Conservation (phyloP, 1,140 invertebrate genomes). For the Globodera ellingtonae region DNA sequence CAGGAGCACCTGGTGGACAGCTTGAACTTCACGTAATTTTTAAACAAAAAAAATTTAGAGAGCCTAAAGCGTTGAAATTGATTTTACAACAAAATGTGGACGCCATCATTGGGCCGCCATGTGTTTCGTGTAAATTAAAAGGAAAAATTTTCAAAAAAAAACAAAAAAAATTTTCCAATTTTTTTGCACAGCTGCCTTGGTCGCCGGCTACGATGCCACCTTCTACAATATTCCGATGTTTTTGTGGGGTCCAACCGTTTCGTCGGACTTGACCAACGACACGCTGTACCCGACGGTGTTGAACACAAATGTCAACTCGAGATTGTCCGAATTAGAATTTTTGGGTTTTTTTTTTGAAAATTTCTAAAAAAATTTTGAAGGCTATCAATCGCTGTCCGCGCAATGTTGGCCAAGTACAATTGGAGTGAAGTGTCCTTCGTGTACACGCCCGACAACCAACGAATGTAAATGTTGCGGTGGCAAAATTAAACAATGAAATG, state of each 20-base stretch:
- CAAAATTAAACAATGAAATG: no score
- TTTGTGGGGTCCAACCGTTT: slow-evolving; percentile 47
- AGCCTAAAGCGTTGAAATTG: slow-evolving; percentile 5
- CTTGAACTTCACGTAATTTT: slow-evolving; percentile 35
- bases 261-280: slow-evolving; percentile 23
- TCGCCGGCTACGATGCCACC: slow-evolving; percentile 28
- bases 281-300: slow-evolving; percentile 40
- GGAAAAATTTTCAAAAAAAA: slow-evolving; percentile 20
- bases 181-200: slow-evolving; percentile 12
- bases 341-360: no score
- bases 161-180: not conserved
- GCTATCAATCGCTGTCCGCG: slow-evolving; percentile 23
- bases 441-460: slow-evolving; percentile 29
- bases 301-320: slow-evolving; percentile 29
- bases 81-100: slow-evolving; percentile 47
- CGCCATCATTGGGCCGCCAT: slow-evolving; percentile 46
- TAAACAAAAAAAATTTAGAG: not conserved
- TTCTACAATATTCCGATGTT: slow-evolving; percentile 50
- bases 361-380: slow-evolving; percentile 22
- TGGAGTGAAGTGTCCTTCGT: slow-evolving; percentile 42
- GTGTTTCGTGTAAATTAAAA: slow-evolving; percentile 31
- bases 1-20: slow-evolving; percentile 19
- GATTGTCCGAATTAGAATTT: not conserved
- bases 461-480: not conserved
- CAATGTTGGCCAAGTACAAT: slow-evolving; percentile 27